These are phyloP conservation scores for Leuciscus waleckii DNA, from an alignment of 2,797 vertebrate genomes.

Conservation along the genomic window DNA sequence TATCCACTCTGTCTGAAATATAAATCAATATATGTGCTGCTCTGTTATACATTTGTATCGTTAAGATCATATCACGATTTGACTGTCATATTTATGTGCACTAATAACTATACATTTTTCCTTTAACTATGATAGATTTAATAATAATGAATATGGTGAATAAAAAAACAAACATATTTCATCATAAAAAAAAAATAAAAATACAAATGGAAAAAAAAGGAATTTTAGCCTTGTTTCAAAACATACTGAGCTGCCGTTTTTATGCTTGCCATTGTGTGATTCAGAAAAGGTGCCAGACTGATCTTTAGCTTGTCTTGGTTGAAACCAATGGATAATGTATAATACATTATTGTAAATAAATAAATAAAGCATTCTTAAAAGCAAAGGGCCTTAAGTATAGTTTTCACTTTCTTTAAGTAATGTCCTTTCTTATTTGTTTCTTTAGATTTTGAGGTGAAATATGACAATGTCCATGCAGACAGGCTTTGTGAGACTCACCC, in stretches of 20 bases:
- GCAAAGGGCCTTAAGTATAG: not conserved
- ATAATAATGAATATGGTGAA: conserved; percentile 60
- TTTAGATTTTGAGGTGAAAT: not conserved
- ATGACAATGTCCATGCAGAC: not conserved
- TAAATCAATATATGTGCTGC: not conserved
- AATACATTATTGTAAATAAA: not conserved
- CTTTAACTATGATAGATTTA: conserved; percentile 68
- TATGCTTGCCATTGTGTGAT: not conserved
- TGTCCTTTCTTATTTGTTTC: not conserved
- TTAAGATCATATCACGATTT: conserved; percentile 8
- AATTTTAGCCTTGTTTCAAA: not conserved
- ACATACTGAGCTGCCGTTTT: not conserved
- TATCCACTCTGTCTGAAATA: conserved; percentile 6
- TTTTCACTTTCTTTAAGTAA: not conserved
- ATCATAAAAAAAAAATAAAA: not conserved
- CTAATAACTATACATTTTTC: conserved; percentile 84
- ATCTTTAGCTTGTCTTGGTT: not conserved
- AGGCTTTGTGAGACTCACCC: too few species aligned
- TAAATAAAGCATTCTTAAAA: not conserved
- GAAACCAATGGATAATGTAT: not conserved
- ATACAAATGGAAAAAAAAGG: not conserved
- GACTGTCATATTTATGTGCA: conserved; percentile 70
- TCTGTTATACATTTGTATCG: conserved; percentile 19
- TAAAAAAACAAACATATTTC: not conserved
- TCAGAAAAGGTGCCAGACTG: not conserved